Conservation (phyloP, 2,888 invertebrate genomes). For the Pimpla rufipes region DNA sequence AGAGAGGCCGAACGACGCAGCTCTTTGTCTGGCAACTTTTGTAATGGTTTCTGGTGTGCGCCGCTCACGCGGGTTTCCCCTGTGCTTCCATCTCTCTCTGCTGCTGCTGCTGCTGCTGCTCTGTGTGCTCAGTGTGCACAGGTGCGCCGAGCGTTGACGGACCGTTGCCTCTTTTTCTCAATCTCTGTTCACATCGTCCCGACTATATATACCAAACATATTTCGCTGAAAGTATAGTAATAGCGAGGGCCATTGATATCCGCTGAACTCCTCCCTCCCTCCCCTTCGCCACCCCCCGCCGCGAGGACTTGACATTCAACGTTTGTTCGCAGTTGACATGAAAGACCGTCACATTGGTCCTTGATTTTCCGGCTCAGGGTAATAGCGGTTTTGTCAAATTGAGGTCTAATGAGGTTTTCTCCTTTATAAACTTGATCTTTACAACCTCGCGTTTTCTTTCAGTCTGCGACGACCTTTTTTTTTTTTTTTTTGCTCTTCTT, state of each 20-base stretch:
- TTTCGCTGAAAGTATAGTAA: conserved; percentile 3
- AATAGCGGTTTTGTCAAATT: conserved; percentile 15
- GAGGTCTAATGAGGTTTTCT: conserved; percentile 45
- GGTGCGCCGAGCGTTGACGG: conserved; percentile 25
- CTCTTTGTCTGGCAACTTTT: conserved; percentile 57
- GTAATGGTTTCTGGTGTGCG: conserved; percentile 53
- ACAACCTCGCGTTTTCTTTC: not conserved
- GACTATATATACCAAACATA: conserved; percentile 2
- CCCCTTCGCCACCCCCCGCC: no score
- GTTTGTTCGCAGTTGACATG: not conserved
- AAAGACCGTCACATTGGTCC: conserved; percentile 50
- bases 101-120: not conserved
- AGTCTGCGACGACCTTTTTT: not conserved
- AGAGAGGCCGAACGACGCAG: conserved; percentile 11
- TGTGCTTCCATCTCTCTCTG: no score
- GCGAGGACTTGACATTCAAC: conserved; percentile 14
- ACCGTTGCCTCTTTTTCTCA: conserved; percentile 10
- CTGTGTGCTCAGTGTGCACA: conserved; percentile 16
- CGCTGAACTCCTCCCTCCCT: conserved; percentile 12
- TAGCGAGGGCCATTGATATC: not conserved
- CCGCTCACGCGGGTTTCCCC: conserved; percentile 6
- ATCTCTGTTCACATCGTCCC: not conserved
- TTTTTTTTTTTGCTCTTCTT: not conserved
- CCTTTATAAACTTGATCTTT: not conserved
- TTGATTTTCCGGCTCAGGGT: conserved; percentile 42